phyloP scores from a whole-genome alignment of 2,888 invertebrate genomes.

The Sesia bembeciformis region DNA sequence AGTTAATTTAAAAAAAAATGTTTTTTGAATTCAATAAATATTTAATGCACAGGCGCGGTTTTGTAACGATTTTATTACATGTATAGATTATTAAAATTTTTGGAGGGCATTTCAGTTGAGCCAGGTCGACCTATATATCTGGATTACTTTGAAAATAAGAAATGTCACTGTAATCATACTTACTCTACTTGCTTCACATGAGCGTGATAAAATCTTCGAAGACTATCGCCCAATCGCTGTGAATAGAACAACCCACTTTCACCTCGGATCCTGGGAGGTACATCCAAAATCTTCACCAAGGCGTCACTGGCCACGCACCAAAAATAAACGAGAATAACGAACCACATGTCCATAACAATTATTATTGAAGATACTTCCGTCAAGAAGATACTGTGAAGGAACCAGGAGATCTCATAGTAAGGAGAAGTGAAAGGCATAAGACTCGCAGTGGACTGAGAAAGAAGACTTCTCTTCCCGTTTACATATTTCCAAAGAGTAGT shows the following conservation, averaged over 20 bases:
- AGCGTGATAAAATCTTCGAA: conserved; percentile 29
- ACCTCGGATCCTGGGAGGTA: conserved; percentile 10
- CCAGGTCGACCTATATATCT: too few relatives aligned
- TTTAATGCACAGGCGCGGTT: too few relatives aligned
- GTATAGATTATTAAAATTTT: too few relatives aligned
- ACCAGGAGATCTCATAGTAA: conserved; percentile 37
- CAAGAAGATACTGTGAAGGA: conserved; percentile 34
- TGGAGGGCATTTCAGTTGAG: too few relatives aligned
- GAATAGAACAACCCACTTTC: conserved; percentile 22
- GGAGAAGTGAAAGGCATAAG: conserved; percentile 46
- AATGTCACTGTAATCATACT: neutral
- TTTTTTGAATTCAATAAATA: too few relatives aligned
- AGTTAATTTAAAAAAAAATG: too few relatives aligned
- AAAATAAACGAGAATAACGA: conserved; percentile 31
- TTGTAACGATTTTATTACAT: too few relatives aligned
- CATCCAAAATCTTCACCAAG: conserved; percentile 21
- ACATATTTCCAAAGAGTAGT: conserved; percentile 33
- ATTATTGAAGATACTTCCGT: conserved; percentile 25
- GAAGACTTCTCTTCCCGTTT: conserved; percentile 25
- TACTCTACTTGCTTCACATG: conserved; percentile 36
- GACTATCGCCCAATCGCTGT: conserved; percentile 22
- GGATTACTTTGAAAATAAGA: too few relatives aligned
- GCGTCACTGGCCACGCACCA: conserved; percentile 31
- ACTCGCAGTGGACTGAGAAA: conserved; percentile 37
- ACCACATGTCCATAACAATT: conserved; percentile 40